Evolutionary conservation across 2,888 invertebrate genomes (phyloP), one percentile per base, ranked within the genome.

Genomic region (Xylota segnis): DNA sequence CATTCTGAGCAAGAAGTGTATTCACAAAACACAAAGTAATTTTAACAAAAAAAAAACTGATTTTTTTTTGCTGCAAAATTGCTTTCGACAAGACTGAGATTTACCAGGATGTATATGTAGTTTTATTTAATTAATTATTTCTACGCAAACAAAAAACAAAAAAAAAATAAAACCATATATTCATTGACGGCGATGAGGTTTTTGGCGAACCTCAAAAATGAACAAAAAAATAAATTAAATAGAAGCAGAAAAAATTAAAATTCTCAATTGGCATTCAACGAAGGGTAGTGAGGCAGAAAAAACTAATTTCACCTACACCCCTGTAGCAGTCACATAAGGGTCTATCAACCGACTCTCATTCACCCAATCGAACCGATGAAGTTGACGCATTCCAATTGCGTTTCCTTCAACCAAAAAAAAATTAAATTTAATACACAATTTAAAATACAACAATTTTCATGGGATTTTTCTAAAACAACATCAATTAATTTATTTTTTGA

Each of bases 61-160:
- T 58, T 77, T 63, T 78, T 84, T 87, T 81, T 72, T 75, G 72
- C 84, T 81, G 72, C 75, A 70, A 87, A 84, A 87, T 84, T 84
- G 84, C 87, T 88, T 83, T 83, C 83, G 74, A 87, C 87, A 88
- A 88, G 88, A 88, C 88, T 88, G 88, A 88, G 83, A 88, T 87
- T 86, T 81, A 87, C 87, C 87, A 86, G 88, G 87, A 86, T 87
- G 83, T 87, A 79, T 78, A 87, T 84, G 77, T 81, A 82, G 76
- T 81, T 82, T 78, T 78, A 83, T 78, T 78, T 77, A 76, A 82
- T 66, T 76, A 76, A 76, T 76, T 68, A 76, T 82, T 86, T 76
- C 54, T 75, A 66, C 63, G 61, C 70, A 16, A 70, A 68, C 32
- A 71, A 79, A 52, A 14, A 43, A n/a, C n/a, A 59, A 23, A 45